Evolutionary conservation across 2,888 invertebrate genomes (phyloP), one percentile per base, ranked within the genome.

Genomic region (Trachelus tabidus): DNA sequence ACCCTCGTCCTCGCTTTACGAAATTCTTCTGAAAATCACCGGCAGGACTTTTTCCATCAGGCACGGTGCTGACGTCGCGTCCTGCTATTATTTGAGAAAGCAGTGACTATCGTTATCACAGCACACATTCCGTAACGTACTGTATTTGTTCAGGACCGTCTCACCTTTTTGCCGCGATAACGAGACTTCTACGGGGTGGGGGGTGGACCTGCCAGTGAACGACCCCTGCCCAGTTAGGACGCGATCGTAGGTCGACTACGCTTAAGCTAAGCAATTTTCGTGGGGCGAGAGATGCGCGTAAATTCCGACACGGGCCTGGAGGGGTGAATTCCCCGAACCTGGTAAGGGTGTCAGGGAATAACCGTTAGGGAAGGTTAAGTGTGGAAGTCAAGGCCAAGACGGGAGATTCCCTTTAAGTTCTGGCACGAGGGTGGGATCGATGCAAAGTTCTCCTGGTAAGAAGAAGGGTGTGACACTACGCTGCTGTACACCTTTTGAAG

Each of bases 361-460:
- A 56, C 56, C 56, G 56, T 56, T 56, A 56, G 56, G 56, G 56
- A 56, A 56, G 56, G 56, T 56, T 56, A 56, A 56, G 56, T 56
- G 56, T 6, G 23, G 56, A 56, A 56, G 56, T 56, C 56, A 56
- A 56, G 56, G 56, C 56, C 56, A 56, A 9, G 23, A 11, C 71
- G 71, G 15, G n/a, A 71, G 12, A 33, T 71, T 31, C 71, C 71
- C 71, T 71, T 71, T 71, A 71, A 71, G 33, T 11, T 71, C 71
- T 56, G 23, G 56, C 9, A 23, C 9, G 23, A 23, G 40, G 23
- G 15, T 33, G 71, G 71, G 31, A 71, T 71, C 71, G 33, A 71
- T 71, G 71, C 71, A 71, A 12, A 1, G 33, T 33, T 9, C 56
- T 56, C 31, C 1, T 71, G 31, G 31, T 31, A 71, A 71, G 15